Percentiles rank a stretch among this genome's conserved stretches.
phyloP scores from a whole-genome alignment of 1,140 invertebrate species.

The Acromyrmex charruanus region DNA sequence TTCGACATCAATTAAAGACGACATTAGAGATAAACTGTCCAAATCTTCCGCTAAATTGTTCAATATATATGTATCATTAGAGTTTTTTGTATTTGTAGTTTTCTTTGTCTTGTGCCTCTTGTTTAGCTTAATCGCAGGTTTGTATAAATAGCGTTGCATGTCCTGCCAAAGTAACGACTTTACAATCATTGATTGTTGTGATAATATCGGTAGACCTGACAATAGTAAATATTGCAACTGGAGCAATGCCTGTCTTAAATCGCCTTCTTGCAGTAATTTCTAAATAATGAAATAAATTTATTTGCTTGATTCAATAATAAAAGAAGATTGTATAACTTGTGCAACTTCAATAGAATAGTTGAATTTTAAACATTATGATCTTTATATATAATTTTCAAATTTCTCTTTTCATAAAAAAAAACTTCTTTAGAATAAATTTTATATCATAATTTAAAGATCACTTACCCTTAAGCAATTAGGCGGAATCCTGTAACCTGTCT shows the following conservation, averaged over 20 bases:
- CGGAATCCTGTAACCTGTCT: constrained; percentile 88
- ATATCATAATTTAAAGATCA: constrained; percentile 29
- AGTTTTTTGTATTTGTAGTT: constrained; percentile 27
- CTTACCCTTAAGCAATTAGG: constrained; percentile 80
- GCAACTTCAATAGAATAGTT: not conserved
- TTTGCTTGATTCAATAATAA: not conserved
- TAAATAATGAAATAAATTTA: constrained; percentile 81
- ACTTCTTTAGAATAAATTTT: not conserved
- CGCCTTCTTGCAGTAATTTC: constrained; percentile 86
- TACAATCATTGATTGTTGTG: constrained; percentile 10
- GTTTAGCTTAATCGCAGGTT: constrained; percentile 78
- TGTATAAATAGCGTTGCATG: constrained; percentile 77
- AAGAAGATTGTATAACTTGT: not conserved
- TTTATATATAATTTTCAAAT: not conserved
- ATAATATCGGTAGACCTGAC: constrained; percentile 77
- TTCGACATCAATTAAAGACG: constrained; percentile 74
- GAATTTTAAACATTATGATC: not conserved
- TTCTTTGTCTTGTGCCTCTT: constrained; percentile 76
- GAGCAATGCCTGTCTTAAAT: constrained; percentile 90
- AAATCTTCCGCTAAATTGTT: constrained; percentile 76
- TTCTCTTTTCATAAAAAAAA: too few relatives aligned
- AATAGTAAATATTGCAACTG: constrained; percentile 90
- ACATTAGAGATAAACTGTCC: constrained; percentile 79
- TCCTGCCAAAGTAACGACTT: constrained; percentile 78
- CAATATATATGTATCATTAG: constrained; percentile 54